Base-by-base conservation (phyloP, 2,797 vertebrate genomes). In the Pteronotus mesoamericanus region DNA sequence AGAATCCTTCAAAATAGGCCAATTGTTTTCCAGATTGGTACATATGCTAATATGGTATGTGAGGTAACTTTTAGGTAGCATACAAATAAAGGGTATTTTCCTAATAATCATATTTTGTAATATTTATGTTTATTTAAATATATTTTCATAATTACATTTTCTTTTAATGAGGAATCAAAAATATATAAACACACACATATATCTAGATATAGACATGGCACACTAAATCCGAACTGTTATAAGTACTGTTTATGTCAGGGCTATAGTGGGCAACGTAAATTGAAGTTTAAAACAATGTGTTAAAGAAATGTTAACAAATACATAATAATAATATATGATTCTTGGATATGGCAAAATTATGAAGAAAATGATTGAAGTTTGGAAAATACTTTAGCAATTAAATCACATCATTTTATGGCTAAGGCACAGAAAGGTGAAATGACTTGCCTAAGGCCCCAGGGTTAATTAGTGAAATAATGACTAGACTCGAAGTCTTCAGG, bases 391-490 rank as follows among this genome's bases (percentile, higher is more conserved):
- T 87, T 94, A 82, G 86, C 86, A 78, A 90, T 34, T 68, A 57
- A 75, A 10, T 22, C 22, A 9, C 42, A 34, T 89, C 32, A 61
- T 77, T 84, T 91, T 89, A 78, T 83, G 61, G 29, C 22, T 19
- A 84, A 88, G 77, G 26, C 59, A 44, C 21, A 59, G 59, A 64
- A 69, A 86, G 57, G 88, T 89, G 46, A 94, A 84, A 86, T 77
- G 95, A 96, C 92, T 89, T 94, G 75, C 80, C 74, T 37, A 92
- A 80, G 93, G 55, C 57, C 86, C 57, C 78, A 21, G 94, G 82
- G 86, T 97, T 97, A 96, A 95, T 96, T 95, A 94, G 83, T 83
- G 26, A 92, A 92, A 89, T 95, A 72, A 72, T 80, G 74, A 92
- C 78, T 59, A 94, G 88, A 95, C 34, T 87, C 14, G 44, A 55